Evolutionary conservation across 2,888 invertebrate genomes (phyloP).

Genomic region (Eristalinus sepulchralis): DNA sequence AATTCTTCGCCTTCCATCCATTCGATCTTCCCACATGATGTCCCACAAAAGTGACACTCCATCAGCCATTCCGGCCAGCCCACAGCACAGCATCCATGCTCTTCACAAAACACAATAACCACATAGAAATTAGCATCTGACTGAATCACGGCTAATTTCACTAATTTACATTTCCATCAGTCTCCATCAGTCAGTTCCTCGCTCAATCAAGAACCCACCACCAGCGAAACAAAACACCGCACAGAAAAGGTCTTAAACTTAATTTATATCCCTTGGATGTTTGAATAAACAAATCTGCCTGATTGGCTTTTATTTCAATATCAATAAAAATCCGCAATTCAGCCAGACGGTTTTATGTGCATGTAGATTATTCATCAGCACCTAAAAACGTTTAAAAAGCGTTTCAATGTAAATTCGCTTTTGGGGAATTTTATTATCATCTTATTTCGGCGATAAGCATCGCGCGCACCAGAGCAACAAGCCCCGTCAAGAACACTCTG

Average conservation of each 20-base stretch:
- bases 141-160: conserved; percentile 62
- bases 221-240: background rate
- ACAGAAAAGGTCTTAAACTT: conserved; percentile 46
- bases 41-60: conserved; percentile 20
- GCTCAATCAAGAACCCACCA: conserved; percentile 3
- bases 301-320: conserved; percentile 68
- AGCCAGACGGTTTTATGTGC: conserved; percentile 63
- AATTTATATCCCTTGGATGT: conserved; percentile 62
- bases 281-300: conserved; percentile 69
- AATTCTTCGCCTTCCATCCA: background rate
- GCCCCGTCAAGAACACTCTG: conserved; percentile 4
- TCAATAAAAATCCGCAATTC: conserved; percentile 69
- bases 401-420: conserved; percentile 68
- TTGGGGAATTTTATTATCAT: conserved; percentile 59
- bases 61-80: conserved; percentile 36
- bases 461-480: background rate
- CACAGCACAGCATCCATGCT: conserved; percentile 25
- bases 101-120: conserved; percentile 29
- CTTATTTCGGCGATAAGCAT: conserved; percentile 63
- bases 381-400: conserved; percentile 71
- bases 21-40: conserved; percentile 33
- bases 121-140: conserved; percentile 60
- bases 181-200: conserved; percentile 37
- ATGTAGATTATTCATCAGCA: conserved; percentile 69
- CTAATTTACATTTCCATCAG: conserved; percentile 56